Conservation (phyloP, 2,113 vertebrate species). For the Mobula hypostoma region DNA sequence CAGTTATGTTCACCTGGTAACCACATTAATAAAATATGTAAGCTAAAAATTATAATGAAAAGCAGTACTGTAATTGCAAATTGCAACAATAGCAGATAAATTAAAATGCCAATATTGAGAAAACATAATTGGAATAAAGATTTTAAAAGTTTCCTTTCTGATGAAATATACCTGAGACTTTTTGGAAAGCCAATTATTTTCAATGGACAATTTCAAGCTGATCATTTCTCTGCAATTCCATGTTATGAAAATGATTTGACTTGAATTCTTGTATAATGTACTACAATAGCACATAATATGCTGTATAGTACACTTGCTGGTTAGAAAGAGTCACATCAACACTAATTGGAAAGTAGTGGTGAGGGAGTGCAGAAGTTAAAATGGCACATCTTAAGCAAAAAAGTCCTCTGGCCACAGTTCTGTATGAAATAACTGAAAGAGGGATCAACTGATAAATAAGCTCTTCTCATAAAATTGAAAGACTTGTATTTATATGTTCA, state of each 20-base stretch:
- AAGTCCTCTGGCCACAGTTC: background rate
- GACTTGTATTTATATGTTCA: background rate
- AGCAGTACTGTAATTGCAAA: slow-evolving; percentile 75
- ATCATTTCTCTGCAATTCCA: background rate
- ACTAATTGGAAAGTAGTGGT: background rate
- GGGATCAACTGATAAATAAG: background rate
- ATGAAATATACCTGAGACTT: background rate
- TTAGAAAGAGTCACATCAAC: background rate
- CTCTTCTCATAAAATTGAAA: background rate
- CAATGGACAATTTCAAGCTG: background rate
- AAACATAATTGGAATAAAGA: background rate
- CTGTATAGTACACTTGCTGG: too few species aligned
- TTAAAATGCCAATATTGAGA: slow-evolving; percentile 55
- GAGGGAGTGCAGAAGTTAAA: background rate
- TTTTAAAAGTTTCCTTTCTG: slow-evolving; percentile 1
- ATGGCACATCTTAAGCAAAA: background rate
- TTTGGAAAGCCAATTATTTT: background rate
- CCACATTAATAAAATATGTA: slow-evolving; percentile 96
- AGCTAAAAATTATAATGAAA: slow-evolving; percentile 88
- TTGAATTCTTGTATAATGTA: background rate
- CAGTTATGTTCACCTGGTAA: slow-evolving; percentile 95
- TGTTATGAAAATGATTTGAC: background rate
- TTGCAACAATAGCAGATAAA: slow-evolving; percentile 90
- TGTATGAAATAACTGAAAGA: background rate
- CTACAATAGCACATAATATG: background rate